Evolutionary conservation across 2,113 vertebrate genomes (phyloP), one percentile per base, ranked within the genome.

Genomic region (Ceratotherium simum): DNA sequence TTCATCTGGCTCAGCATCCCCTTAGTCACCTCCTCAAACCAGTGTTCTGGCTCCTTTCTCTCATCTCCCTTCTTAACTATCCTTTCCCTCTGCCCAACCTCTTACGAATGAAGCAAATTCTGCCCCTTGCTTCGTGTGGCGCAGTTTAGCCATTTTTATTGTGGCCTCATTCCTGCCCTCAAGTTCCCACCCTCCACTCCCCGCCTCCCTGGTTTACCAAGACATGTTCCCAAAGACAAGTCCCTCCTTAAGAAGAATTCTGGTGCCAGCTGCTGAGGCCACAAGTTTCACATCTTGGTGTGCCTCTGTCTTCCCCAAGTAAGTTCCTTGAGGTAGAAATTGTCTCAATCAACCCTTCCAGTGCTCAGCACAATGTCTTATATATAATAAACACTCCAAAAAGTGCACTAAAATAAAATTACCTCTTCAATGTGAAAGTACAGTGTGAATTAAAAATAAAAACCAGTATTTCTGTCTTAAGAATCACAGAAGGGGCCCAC

Each of bases 401-500:
- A 93, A 89, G 48, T 3, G 56, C 42, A 56, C 20, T 58, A 20
- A 95, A 62, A 54, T 75, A 78, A 64, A 87, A 33, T 6, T 20
- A 81, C 8, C 58, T 96, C 62, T 97, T 95, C 58, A 91, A 64
- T 60, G 21, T 80, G 3, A 4, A 97, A 73, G 89, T 36, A 11
- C 13, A 62, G 25, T n/a, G 65, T 29, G 17, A 13, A 58, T 92
- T 84, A 60, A 96, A 65, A 81, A 95, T 62, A 60, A 97, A 98
- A 87, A 83, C 42, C 93, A 96, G 70, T 72, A 21, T 20, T 89
- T 95, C 78, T 87, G 8, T 88, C 85, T 75, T 97, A 76, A 94
- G 91, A 79, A 54, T 94, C 64, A 78, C n/a, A 65, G 83, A 89
- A 25, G 39, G 54, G 92, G 92, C 93, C 17, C 16, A 54, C 81